Percentiles rank a stretch among this genome's conserved stretches.
These are phyloP conservation scores for Drosophila pallidifrons DNA, from an alignment of 1,140 invertebrate genomes.

Conservation along the genomic window DNA sequence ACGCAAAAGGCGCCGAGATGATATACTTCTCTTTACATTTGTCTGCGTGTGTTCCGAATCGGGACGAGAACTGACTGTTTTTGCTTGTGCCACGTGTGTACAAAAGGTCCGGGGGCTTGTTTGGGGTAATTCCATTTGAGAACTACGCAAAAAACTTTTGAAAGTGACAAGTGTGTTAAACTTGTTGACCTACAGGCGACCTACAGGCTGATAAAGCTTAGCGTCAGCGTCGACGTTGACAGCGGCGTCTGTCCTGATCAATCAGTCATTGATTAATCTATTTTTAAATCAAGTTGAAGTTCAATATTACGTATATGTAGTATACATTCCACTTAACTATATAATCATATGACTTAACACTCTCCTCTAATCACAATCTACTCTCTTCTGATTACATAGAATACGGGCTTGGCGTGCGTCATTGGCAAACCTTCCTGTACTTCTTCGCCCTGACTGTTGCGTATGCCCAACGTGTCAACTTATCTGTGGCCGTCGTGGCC, in stretches of 20 bases:
- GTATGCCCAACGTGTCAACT: constrained; percentile 88
- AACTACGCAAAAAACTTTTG: constrained; percentile 30
- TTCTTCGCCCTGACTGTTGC: constrained; percentile 88
- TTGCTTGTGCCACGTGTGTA: constrained; percentile 9
- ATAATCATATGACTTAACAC: constrained; percentile 1
- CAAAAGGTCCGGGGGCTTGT: constrained; percentile 1
- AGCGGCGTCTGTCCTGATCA: constrained; percentile 24
- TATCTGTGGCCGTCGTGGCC: constrained; percentile 88
- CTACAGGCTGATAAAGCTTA: constrained; percentile 48
- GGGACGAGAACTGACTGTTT: not conserved
- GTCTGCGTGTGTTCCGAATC: not conserved
- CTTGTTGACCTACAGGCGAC: constrained; percentile 67
- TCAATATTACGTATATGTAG: constrained; percentile 39
- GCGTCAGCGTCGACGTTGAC: not conserved
- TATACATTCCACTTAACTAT: not conserved
- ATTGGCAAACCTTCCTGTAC: constrained; percentile 88
- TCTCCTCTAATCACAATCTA: constrained; percentile 34
- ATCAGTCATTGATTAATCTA: constrained; percentile 44
- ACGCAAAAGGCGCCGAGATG: not conserved
- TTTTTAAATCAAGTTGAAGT: constrained; percentile 42
- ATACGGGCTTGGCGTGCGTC: constrained; percentile 87
- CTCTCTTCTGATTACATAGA: constrained; percentile 47
- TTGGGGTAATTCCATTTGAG: constrained; percentile 38
- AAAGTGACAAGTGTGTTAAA: constrained; percentile 5
- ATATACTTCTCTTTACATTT: not conserved